Base-by-base conservation (phyloP, 2,888 invertebrate genomes). In the Drosophila nr. medialis region DNA sequence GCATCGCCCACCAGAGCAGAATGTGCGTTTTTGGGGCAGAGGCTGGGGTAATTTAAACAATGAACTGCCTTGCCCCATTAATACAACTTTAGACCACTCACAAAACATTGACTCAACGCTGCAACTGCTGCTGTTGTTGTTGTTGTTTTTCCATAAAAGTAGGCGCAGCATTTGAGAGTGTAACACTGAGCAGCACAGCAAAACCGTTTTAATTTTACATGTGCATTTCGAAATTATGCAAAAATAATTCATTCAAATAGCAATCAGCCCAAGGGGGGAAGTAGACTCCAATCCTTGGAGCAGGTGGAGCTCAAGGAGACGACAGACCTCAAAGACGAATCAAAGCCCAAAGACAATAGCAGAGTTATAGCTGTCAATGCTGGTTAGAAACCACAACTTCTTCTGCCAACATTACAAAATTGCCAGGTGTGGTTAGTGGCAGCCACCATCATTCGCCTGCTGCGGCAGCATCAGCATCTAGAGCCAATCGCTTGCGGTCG, bases 1-100 rank as follows among this genome's bases (percentile, higher is more conserved):
- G 53, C 45, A 64, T 6, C 18, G 27, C 8, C 21, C 45, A 45
- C 4, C 4, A 15, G 21, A 21, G 8, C 24, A 27, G 8, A 30
- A 53, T 42, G 38, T 30, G 45, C 15, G 15, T 18, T 32, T 53
- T 32, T 8, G 15, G 3, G 27, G 50, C n/a, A 2, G 18, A 34
- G 50, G 15, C 2, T 24, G 77, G 72, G 73, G 72, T 79, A 83
- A 86, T 86, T 81, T 89, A 85, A 85, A 83, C 85, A 85, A 89
- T 85, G 82, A 86, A 85, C 85, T 45, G 87, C 89, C 87, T 81
- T 71, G 75, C 72, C 81, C 85, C 85, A 89, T 85, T 89, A 81
- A 85, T 89, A 84, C 86, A 75, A 84, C 84, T 89, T 86, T 71
- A 65, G 84, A 79, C 74, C 72, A 85, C 74, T 86, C 65, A 58